A percentile compares a stretch with the other conserved stretches of the same genome.
Conservation (phyloP, 1,140 invertebrate species). For the Neodiprion lecontei region DNA sequence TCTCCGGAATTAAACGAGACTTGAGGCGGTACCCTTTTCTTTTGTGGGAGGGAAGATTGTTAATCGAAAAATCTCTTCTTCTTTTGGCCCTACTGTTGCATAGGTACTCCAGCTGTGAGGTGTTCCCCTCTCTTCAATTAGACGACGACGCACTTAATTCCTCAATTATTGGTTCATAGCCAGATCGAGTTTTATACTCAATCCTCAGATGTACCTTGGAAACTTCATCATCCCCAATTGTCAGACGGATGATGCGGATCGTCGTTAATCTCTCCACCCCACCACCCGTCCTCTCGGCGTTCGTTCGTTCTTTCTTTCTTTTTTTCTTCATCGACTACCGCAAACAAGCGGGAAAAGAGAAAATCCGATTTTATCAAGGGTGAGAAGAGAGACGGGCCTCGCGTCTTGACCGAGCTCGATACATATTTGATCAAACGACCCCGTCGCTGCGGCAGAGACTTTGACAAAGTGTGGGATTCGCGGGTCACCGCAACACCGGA, state of each 20-base stretch:
- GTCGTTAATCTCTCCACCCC: background rate
- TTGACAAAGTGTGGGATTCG: constrained; percentile 34
- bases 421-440: constrained; percentile 42
- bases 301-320: background rate
- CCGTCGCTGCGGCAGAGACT: background rate
- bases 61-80: too few species aligned
- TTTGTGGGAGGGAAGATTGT: too few species aligned
- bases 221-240: too few species aligned
- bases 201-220: constrained; percentile 50
- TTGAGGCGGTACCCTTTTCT: too few species aligned
- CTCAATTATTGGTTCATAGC: constrained; percentile 55
- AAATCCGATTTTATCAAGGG: background rate
- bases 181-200: constrained; percentile 28
- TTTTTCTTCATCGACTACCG: background rate
- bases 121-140: too few species aligned
- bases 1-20: too few species aligned
- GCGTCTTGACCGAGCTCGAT: constrained; percentile 25
- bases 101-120: too few species aligned
- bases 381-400: constrained; percentile 8
- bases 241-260: too few species aligned
- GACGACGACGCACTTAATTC: too few species aligned
- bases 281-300: background rate
- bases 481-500: constrained; percentile 29
- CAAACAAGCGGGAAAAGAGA: background rate
- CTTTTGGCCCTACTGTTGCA: too few species aligned